Evolutionary conservation across 37 sponge, comb jelly and placozoan species (phyloP).

Genomic region (Lycopodina hypogea): DNA sequence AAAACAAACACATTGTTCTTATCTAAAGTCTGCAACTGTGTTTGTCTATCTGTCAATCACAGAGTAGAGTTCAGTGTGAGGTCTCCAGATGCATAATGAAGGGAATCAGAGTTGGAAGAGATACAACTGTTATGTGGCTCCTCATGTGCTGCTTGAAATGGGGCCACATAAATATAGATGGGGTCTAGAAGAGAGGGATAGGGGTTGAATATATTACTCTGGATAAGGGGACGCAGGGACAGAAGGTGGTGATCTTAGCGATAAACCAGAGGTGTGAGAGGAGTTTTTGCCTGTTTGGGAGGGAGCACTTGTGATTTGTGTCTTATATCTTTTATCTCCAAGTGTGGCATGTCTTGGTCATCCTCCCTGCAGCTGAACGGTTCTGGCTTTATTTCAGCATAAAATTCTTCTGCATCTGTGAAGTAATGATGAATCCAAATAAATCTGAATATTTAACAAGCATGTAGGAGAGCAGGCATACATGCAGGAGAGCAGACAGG

Average conservation of each 20-base stretch:
- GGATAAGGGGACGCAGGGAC: too few species aligned
- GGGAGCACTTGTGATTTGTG: too few species aligned
- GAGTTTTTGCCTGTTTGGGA: neutral
- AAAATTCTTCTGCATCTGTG: neutral
- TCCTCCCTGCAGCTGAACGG: neutral
- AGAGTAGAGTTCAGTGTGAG: neutral
- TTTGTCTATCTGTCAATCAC: too few species aligned
- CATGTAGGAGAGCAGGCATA: too few species aligned
- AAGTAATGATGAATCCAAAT: too few species aligned
- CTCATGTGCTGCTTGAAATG: neutral
- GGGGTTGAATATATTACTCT: neutral
- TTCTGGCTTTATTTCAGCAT: conserved; percentile 19
- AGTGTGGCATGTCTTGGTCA: neutral
- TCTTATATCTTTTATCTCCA: neutral
- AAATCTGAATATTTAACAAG: too few species aligned
- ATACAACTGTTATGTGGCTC: neutral
- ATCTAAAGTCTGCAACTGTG: too few species aligned
- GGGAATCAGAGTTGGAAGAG: neutral
- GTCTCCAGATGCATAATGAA: conserved; percentile 39
- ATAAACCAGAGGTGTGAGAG: neutral
- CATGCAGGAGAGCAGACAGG: too few species aligned
- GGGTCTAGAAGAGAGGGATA: neutral
- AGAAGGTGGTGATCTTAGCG: neutral
- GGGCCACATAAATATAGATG: neutral
- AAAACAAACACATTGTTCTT: too few species aligned